A percentile compares a stretch with the other conserved stretches of the same genome.
Conservation (phyloP, 2,888 invertebrate species). For the Drosophila anomalipes region DNA sequence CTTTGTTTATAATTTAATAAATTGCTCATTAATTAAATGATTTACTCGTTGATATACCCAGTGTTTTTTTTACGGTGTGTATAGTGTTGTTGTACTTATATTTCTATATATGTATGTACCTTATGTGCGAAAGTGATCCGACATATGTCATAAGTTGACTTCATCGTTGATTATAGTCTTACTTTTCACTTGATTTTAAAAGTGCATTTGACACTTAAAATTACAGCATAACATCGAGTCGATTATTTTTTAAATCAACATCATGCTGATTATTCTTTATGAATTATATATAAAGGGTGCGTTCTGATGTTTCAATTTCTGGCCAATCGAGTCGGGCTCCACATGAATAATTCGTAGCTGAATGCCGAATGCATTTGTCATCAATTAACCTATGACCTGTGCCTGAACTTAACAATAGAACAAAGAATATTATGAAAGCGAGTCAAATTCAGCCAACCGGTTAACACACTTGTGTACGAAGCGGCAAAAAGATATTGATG, state of each 20-base stretch:
- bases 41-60: slow-evolving; percentile 41
- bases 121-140: not conserved
- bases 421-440: slow-evolving; percentile 34
- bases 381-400: slow-evolving; percentile 75
- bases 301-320: slow-evolving; percentile 67
- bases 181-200: not conserved
- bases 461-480: slow-evolving; percentile 34
- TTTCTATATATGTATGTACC: not conserved
- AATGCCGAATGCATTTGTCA: slow-evolving; percentile 62
- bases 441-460: slow-evolving; percentile 46
- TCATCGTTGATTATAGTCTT: not conserved
- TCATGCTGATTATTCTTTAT: slow-evolving; percentile 15
- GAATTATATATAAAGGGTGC: slow-evolving; percentile 30
- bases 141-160: not conserved
- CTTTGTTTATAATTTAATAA: slow-evolving; percentile 79
- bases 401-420: slow-evolving; percentile 54
- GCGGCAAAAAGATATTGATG: slow-evolving; percentile 8
- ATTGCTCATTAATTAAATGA: slow-evolving; percentile 78
- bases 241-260: not conserved
- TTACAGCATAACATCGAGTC: not conserved
- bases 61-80: slow-evolving; percentile 4
- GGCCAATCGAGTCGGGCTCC: slow-evolving; percentile 8
- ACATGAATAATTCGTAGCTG: slow-evolving; percentile 25
- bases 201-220: not conserved
- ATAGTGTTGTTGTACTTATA: not conserved